Percentiles rank a stretch among this genome's conserved stretches.
Evolutionary conservation across 2,888 invertebrate genomes (phyloP).

Genomic region (Campopleginae sp.): DNA sequence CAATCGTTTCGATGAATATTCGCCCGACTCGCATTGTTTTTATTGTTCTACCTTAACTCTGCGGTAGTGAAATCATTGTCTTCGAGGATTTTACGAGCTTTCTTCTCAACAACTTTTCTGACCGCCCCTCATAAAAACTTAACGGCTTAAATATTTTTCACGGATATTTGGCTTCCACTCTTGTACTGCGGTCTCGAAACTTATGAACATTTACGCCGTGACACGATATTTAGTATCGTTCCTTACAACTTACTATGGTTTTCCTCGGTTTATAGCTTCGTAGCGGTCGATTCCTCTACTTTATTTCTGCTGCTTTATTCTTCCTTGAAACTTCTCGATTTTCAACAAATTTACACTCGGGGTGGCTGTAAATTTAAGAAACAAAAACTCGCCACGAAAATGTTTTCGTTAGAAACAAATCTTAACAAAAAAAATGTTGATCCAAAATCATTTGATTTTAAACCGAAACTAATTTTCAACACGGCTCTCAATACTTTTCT

Average conservation of each 20-base stretch:
- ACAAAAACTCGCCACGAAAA: neutral
- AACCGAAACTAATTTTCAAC: neutral
- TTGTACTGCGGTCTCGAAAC: constrained; percentile 32
- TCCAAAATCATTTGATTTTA: neutral
- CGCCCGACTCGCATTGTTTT: constrained; percentile 7
- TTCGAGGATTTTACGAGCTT: constrained; percentile 51
- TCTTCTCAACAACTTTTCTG: constrained; percentile 1
- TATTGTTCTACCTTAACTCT: constrained; percentile 34
- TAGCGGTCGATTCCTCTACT: neutral
- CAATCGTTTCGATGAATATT: neutral
- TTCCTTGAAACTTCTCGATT: neutral
- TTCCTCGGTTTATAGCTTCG: constrained; percentile 2
- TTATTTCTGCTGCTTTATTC: neutral
- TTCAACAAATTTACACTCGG: neutral
- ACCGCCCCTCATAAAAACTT: constrained; percentile 58
- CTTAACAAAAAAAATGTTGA: neutral
- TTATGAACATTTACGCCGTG: neutral
- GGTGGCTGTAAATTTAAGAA: neutral
- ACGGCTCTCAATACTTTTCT: neutral
- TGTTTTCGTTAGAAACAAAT: neutral
- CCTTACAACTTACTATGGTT: neutral
- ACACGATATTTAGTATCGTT: neutral
- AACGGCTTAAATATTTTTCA: constrained; percentile 48
- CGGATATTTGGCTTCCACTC: constrained; percentile 17
- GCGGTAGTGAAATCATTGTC: constrained; percentile 21